Conservation (phyloP, 2,797 vertebrate species). For the Acanthurus leucopareius region DNA sequence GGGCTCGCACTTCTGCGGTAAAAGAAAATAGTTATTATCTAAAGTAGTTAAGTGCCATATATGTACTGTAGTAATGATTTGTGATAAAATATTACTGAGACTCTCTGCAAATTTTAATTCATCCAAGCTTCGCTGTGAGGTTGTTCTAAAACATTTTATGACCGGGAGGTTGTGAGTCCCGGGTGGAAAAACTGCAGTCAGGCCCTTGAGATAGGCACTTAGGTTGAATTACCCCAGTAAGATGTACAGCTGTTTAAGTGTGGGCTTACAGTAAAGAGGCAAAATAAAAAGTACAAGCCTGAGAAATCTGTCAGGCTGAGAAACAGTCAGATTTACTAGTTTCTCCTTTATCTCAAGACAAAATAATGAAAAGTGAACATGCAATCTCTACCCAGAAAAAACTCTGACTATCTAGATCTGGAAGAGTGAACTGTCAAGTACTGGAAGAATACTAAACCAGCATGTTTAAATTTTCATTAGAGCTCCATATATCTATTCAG, state of each 20-base stretch:
- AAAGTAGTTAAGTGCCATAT: slow-evolving; percentile 5
- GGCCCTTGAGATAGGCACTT: slow-evolving; percentile 61
- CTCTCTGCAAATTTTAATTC: slow-evolving; percentile 18
- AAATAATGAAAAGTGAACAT: slow-evolving; percentile 11
- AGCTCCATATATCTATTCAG: slow-evolving; percentile 47
- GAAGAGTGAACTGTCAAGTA: slow-evolving; percentile 26
- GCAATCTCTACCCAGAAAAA: background rate
- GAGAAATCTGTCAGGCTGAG: slow-evolving; percentile 26
- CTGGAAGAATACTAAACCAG: slow-evolving; percentile 59
- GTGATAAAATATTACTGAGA: slow-evolving; percentile 41
- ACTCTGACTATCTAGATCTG: background rate
- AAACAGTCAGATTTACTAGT: slow-evolving; percentile 3
- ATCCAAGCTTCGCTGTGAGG: slow-evolving; percentile 19
- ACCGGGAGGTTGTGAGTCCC: slow-evolving; percentile 45
- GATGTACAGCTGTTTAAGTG: slow-evolving; percentile 57
- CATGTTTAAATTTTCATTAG: slow-evolving; percentile 69
- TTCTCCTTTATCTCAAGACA: slow-evolving; percentile 7
- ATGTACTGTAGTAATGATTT: background rate
- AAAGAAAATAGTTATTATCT: slow-evolving; percentile 10
- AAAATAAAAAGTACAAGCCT: slow-evolving; percentile 13
- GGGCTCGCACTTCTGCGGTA: slow-evolving; percentile 6
- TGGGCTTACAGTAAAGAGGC: slow-evolving; percentile 30
- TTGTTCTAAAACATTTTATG: slow-evolving; percentile 52
- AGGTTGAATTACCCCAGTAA: slow-evolving; percentile 44
- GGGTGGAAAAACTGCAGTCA: slow-evolving; percentile 40